These are phyloP conservation scores for Agonopterix subpropinquella DNA, from an alignment of 2,888 invertebrate genomes.

Conservation along the genomic window DNA sequence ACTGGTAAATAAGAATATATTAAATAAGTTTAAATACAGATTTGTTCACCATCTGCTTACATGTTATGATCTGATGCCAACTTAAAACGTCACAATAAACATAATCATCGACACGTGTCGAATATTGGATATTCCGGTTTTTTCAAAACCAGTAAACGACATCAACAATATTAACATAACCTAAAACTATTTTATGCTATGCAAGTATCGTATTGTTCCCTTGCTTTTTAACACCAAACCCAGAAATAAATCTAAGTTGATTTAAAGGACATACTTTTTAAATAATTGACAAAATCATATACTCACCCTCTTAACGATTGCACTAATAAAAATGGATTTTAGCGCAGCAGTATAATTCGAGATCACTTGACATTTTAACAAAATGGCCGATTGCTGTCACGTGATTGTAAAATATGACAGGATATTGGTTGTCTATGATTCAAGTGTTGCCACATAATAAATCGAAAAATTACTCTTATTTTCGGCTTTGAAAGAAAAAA, in stretches of 20 bases:
- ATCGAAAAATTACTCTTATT: background rate
- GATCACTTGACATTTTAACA: background rate
- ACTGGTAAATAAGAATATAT: background rate
- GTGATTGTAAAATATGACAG: background rate
- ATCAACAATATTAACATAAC: background rate
- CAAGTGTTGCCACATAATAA: background rate
- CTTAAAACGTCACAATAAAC: background rate
- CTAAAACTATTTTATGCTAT: too few species aligned
- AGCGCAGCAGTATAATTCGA: background rate
- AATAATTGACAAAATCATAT: background rate
- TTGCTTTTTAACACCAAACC: background rate
- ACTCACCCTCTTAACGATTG: background rate
- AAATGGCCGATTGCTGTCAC: background rate
- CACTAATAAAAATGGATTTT: background rate
- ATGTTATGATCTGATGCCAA: background rate
- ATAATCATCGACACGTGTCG: background rate
- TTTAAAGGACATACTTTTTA: background rate
- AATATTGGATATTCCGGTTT: background rate
- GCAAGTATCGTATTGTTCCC: too few species aligned
- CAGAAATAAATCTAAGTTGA: background rate
- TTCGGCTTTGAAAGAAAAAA: background rate
- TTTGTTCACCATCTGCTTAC: background rate
- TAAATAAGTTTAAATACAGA: background rate
- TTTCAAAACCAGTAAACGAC: background rate
- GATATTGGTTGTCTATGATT: background rate